Evolutionary conservation across 2,113 vertebrate species (phyloP), one percentile per base, ranked within the genome.

Genomic region (Podocnemis expansa): DNA sequence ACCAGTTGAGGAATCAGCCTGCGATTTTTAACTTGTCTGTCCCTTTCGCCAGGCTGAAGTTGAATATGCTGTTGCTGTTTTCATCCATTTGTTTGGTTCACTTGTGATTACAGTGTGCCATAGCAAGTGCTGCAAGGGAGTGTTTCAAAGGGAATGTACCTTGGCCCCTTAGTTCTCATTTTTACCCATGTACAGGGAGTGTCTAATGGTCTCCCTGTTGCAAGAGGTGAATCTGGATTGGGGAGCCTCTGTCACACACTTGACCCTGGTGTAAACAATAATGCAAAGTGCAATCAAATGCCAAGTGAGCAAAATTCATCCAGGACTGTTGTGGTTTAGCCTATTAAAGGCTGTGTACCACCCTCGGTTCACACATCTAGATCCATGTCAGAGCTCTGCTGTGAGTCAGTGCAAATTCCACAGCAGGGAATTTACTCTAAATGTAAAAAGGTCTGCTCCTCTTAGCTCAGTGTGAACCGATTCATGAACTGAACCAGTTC

Each of bases 401-500:
- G 91, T 84, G 82, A 84, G 94, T 87, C 93, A 96, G 93, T 51
- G 49, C 14, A 51, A 6, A 51, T 51, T 51, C 14, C 14, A 91
- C 84, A 8, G 93, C n/a, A n/a, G n/a, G n/a, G n/a, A n/a, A n/a
- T n/a, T n/a, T n/a, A n/a, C 76, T 88, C 89, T 89, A 89, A 89
- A 87, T 5, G 55, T 78, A 70, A 52, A 91, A 88, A 76, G 2
- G 1, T 84, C 38, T 38, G 89, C 80, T 97, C 93, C 73, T 95
- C 63, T 22, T 87, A 94, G 88, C 45, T 43, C 63, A 91, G 93
- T 84, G 89, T 90, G 94, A 90, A 84, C 89, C 94, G 93, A 90
- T 96, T 94, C 80, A 19, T 96, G 97, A 94, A 94, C 93, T 91
- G 89, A 89, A 95, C 86, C 87, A 89, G 93, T 93, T 96, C 96